Evolutionary conservation across 2,113 vertebrate genomes (phyloP).

Genomic region (Dicaeum eximium): DNA sequence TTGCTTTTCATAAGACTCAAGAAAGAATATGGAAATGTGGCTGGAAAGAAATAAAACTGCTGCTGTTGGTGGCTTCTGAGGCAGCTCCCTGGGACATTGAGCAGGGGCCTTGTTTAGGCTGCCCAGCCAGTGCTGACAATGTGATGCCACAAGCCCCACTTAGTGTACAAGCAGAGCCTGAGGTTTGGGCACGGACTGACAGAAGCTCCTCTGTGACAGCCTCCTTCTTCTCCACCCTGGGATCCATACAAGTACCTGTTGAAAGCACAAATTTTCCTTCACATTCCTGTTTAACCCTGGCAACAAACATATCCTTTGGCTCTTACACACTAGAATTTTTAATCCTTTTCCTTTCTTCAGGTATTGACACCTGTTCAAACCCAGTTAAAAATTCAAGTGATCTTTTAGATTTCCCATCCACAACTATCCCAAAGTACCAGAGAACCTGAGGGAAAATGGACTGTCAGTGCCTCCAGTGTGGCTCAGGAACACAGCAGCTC

Average conservation of each 20-base stretch:
- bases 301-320: neutral
- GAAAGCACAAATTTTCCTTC: neutral
- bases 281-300: neutral
- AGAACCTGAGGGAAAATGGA: accelerated
- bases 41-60: neutral
- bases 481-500: accelerated
- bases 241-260: neutral
- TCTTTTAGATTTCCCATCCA: neutral
- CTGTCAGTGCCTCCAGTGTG: accelerated
- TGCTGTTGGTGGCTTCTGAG: neutral
- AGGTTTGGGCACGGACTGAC: neutral
- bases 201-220: neutral
- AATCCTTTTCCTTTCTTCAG: neutral
- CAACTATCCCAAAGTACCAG: neutral
- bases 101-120: neutral
- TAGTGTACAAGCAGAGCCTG: neutral
- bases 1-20: neutral
- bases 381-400: neutral
- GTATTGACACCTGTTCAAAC: neutral
- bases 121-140: neutral
- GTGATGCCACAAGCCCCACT: neutral
- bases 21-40: neutral
- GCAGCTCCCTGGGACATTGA: neutral
- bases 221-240: neutral
- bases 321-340: neutral